Conservation (phyloP, 2,797 vertebrate species). For the Gallinago nigripennis region DNA sequence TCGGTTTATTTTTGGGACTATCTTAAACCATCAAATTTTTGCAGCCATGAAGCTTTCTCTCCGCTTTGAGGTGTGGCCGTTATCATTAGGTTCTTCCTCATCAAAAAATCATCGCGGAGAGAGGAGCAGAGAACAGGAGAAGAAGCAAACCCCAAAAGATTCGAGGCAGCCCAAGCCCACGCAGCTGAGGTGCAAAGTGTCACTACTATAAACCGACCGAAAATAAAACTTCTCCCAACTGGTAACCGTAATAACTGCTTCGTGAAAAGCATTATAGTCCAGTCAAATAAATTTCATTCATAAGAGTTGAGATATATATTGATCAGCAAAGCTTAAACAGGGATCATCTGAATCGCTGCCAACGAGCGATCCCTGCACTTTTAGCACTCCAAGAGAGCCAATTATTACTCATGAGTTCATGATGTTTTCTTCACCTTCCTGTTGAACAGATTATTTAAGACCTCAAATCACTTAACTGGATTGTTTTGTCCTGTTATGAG, state of each 20-base stretch:
- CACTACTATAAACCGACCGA: not conserved
- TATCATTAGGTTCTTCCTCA: not conserved
- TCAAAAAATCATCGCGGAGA: accelerated
- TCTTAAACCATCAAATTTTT: accelerated
- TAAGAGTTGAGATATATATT: not conserved
- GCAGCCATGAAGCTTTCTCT: not conserved
- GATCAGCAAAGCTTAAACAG: slow-evolving; percentile 11
- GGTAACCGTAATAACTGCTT: not conserved
- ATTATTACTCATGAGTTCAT: slow-evolving; percentile 56
- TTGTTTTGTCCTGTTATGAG: slow-evolving; percentile 61
- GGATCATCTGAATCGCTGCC: not conserved
- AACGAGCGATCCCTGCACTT: not conserved
- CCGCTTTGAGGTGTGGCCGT: accelerated
- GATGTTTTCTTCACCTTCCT: slow-evolving; percentile 68
- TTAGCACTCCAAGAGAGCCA: slow-evolving; percentile 30
- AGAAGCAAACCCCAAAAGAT: not conserved
- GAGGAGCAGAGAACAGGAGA: not conserved
- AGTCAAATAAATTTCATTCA: not conserved
- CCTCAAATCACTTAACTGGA: slow-evolving; percentile 58
- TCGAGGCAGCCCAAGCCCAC: not conserved
- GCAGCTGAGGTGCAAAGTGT: not conserved
- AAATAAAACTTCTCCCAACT: not conserved
- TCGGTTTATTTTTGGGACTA: accelerated
- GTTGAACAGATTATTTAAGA: slow-evolving; percentile 61
- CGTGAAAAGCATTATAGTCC: not conserved